Conservation (phyloP, 2,888 invertebrate genomes). For the Dione vanillae region DNA sequence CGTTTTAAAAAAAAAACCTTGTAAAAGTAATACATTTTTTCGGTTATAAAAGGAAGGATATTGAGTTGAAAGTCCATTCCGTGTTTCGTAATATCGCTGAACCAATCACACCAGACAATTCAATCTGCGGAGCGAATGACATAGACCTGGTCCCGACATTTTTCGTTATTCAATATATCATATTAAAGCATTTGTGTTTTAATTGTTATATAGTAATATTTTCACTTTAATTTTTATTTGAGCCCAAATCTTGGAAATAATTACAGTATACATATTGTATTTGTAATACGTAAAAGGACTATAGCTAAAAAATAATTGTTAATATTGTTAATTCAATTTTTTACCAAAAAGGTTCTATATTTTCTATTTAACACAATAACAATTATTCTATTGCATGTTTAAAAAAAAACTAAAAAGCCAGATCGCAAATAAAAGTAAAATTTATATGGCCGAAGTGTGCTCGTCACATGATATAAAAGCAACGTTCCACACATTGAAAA, state of each 20-base stretch:
- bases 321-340: too few relatives aligned
- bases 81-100: slow-evolving; percentile 31
- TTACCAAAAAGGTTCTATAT: too few relatives aligned
- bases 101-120: slow-evolving; percentile 39
- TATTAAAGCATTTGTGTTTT: slow-evolving; percentile 16
- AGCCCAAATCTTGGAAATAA: too few relatives aligned
- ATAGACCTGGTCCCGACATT: slow-evolving; percentile 45
- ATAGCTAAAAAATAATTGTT: too few relatives aligned
- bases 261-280: too few relatives aligned
- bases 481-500: not conserved
- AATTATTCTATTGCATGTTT: slow-evolving; percentile 33
- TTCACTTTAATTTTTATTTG: too few relatives aligned
- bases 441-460: slow-evolving; percentile 32
- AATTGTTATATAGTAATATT: not conserved
- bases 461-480: slow-evolving; percentile 23
- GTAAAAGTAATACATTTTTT: slow-evolving; percentile 17
- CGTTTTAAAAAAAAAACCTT: not conserved
- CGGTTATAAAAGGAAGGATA: slow-evolving; percentile 20
- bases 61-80: slow-evolving; percentile 30
- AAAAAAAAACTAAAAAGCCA: slow-evolving; percentile 22
- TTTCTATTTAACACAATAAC: not conserved
- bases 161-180: slow-evolving; percentile 26
- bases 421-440: slow-evolving; percentile 36
- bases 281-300: too few relatives aligned
- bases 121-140: slow-evolving; percentile 37